These are phyloP conservation scores for Pteromalus puparum DNA, from an alignment of 1,140 invertebrate genomes.

Conservation along the genomic window DNA sequence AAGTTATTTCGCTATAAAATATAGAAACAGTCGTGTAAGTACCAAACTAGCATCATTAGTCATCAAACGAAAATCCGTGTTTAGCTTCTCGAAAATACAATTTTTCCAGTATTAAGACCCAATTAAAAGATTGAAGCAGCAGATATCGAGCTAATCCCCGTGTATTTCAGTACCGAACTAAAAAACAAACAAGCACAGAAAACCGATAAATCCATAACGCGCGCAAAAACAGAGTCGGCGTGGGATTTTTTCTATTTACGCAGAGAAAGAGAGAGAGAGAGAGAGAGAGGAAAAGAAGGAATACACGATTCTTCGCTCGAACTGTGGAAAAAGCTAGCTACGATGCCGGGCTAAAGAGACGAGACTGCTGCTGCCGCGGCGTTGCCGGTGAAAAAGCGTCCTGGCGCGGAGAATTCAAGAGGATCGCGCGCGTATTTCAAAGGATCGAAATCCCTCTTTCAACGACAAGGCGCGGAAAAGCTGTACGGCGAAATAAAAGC, in stretches of 20 bases:
- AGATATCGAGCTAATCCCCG: too few relatives aligned
- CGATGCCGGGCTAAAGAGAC: neutral
- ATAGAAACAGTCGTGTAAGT: too few relatives aligned
- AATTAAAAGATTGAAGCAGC: too few relatives aligned
- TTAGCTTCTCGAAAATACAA: too few relatives aligned
- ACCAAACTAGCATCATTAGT: too few relatives aligned
- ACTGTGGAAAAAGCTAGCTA: neutral
- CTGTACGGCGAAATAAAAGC: neutral
- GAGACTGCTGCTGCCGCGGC: neutral
- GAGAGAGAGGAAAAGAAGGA: neutral
- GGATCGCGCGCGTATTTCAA: conserved; percentile 22
- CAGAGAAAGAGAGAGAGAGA: too few relatives aligned
- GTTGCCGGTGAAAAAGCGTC: neutral
- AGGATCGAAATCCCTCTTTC: conserved; percentile 11
- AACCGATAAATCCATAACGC: neutral
- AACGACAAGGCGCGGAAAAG: neutral
- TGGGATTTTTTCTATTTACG: neutral
- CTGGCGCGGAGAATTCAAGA: conserved; percentile 14
- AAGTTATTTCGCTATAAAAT: too few relatives aligned
- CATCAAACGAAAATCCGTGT: too few relatives aligned
- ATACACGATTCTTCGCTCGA: conserved; percentile 13
- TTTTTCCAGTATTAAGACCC: too few relatives aligned
- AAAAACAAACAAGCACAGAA: neutral
- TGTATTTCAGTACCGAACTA: too few relatives aligned
- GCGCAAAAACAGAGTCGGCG: neutral